Evolutionary conservation across 2,888 invertebrate species (phyloP), one percentile per base, ranked within the genome.

Genomic region (Drosophila silvestris): DNA sequence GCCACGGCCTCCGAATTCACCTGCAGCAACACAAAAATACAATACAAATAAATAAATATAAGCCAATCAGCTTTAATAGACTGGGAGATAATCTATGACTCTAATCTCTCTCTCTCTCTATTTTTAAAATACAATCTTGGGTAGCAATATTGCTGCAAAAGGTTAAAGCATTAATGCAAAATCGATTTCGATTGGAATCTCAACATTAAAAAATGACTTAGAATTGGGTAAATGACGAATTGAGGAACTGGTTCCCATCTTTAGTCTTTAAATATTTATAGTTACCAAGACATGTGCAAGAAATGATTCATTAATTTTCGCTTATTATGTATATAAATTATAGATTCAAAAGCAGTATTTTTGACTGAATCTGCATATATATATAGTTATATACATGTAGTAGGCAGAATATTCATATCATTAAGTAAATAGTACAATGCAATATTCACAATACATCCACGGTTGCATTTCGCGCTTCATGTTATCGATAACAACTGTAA

Each of bases 1-100:
- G 14, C 92, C 92, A 52, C 92, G 92, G 60, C 92, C 89, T n/a
- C 92, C 93, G 54, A 73, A 84, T 71, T 93, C 93, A 81, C 92
- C 93, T 91, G 7, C 22, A 53, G 44, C 41, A 51, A 35, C 30
- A 14, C 28, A 14, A 9, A 22, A 30, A 14, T 7, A 28, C 0
- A 50, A 35, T 52, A 30, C 19, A 26, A 26, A 16, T 12, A 19
- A 2, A 12, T 19, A 4, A n/a, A 28, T 28, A 28, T n/a, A 28
- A 56, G n/a, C 19, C 16, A 56, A 37, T 22, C 5, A 54, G 22
- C 47, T 16, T 16, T 16, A 26, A 26, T 16, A 47, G 7, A 2
- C 47, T 47, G 16, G 2, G 5, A 26, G 26, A 26, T 26, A 26
- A 47, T 47, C 47, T 7, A 26, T 26, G 26, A 9, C 9, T 9